Percentiles rank a stretch among this genome's conserved stretches.
phyloP scores from a whole-genome alignment of 2,888 invertebrate genomes.

The Vesta saturnalis region DNA sequence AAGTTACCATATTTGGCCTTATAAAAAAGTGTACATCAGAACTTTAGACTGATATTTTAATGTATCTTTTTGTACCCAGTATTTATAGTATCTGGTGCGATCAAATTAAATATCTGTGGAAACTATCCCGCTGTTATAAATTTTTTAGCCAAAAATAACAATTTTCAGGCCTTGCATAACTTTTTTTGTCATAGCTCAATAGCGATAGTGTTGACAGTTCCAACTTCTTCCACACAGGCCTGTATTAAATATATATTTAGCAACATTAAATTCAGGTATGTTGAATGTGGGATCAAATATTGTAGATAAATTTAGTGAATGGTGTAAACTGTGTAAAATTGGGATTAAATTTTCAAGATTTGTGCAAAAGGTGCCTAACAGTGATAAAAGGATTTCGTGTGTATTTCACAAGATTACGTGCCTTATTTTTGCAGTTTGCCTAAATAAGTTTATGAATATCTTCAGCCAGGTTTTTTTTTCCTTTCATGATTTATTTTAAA shows the following conservation, averaged over 20 bases:
- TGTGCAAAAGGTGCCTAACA: too few relatives aligned
- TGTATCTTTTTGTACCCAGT: constrained; percentile 42
- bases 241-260: constrained; percentile 54
- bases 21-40: constrained; percentile 54
- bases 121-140: constrained; percentile 19
- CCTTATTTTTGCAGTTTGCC: too few relatives aligned
- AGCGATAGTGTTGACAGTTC: constrained; percentile 27
- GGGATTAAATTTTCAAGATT: constrained; percentile 18
- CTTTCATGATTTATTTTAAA: too few relatives aligned
- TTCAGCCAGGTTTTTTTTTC: too few relatives aligned
- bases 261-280: constrained; percentile 62
- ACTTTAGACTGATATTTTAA: constrained; percentile 55
- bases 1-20: constrained; percentile 59
- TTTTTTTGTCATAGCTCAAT: constrained; percentile 47
- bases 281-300: constrained; percentile 62
- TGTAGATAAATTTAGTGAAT: constrained; percentile 52
- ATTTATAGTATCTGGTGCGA: constrained; percentile 41
- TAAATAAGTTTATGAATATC: too few relatives aligned
- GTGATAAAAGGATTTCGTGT: too few relatives aligned
- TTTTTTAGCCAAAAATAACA: constrained; percentile 21
- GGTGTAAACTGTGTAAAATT: too few relatives aligned
- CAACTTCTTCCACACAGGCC: constrained; percentile 52
- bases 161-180: constrained; percentile 36
- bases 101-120: constrained; percentile 13
- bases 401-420: too few relatives aligned